Evolutionary conservation across 2,113 vertebrate genomes (phyloP).

Genomic region (Balaeniceps rex): DNA sequence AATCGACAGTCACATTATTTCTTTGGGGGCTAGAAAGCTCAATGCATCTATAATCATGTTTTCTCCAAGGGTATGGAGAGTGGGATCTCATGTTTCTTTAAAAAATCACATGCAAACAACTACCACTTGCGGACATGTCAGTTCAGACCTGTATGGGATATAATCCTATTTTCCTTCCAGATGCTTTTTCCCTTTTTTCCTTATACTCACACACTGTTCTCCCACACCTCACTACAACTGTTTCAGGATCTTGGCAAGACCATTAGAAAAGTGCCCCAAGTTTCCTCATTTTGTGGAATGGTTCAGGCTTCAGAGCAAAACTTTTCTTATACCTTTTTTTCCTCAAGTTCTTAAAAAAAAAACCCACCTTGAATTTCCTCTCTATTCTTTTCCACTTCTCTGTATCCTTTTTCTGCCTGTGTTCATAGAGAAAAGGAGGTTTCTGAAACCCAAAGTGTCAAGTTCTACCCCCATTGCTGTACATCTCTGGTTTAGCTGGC

Average conservation of each 20-base stretch:
- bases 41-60: background rate
- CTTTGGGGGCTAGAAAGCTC: background rate
- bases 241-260: background rate
- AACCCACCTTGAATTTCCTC: background rate
- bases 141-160: background rate
- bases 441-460: constrained; percentile 39
- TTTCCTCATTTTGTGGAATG: background rate
- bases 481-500: background rate
- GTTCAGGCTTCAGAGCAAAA: background rate
- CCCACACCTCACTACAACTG: background rate
- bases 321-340: background rate
- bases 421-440: background rate
- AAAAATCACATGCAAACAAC: background rate
- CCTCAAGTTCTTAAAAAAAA: background rate
- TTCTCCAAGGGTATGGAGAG: background rate
- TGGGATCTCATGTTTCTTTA: background rate
- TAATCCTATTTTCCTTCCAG: background rate
- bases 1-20: background rate
- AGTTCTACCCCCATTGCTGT: background rate
- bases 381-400: background rate
- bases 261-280: background rate
- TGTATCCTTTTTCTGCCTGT: background rate
- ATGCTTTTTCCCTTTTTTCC: background rate
- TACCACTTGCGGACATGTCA: background rate
- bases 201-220: background rate